Base-by-base conservation (phyloP, 1,140 invertebrate species). In the Eulimnadia texana region DNA sequence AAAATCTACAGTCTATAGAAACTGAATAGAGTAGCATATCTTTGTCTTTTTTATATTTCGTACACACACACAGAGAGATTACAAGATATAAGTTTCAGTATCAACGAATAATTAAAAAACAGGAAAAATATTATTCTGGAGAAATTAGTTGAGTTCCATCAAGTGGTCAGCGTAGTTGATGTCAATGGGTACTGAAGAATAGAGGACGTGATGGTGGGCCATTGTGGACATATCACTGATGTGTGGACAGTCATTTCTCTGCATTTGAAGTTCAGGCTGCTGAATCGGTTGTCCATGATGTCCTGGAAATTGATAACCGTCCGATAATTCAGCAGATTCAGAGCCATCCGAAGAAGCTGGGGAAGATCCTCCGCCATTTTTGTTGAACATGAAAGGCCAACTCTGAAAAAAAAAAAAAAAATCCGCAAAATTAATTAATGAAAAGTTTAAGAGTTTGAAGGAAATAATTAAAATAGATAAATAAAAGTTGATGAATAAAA, bases 371-470 rank as follows among this genome's bases (percentile, higher is more conserved):
- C 33, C 33, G 27, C 55, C 55, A 16, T 20, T 29, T n/a, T 57
- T 57, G 27, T 28, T 29, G n/a, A 57, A 57, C 55, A 57, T 57
- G 28, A 57, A 57, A 13, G 55, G 55, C 55, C 55, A 57, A 29
- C 55, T 57, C 55, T 57, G 19, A 54, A 16, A 20, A 24, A 20
- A 23, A 20, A 52, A n/a, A n/a, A 13, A 19, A 2, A 11, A 52
- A 20, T 23, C 22, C 22, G 16, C 20, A 52, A 52, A 1, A n/a
- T n/a, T n/a, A n/a, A n/a, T n/a, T n/a, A n/a, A n/a, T n/a, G n/a
- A n/a, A n/a, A n/a, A n/a, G n/a, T n/a, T n/a, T n/a, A n/a, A n/a
- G n/a, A n/a, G n/a, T n/a, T n/a, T n/a, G n/a, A n/a, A n/a, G n/a
- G n/a, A n/a, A n/a, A n/a, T n/a, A n/a, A n/a, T n/a, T n/a, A n/a